phyloP scores from a whole-genome alignment of 2,113 vertebrate genomes.

The Ranitomeya imitator region DNA sequence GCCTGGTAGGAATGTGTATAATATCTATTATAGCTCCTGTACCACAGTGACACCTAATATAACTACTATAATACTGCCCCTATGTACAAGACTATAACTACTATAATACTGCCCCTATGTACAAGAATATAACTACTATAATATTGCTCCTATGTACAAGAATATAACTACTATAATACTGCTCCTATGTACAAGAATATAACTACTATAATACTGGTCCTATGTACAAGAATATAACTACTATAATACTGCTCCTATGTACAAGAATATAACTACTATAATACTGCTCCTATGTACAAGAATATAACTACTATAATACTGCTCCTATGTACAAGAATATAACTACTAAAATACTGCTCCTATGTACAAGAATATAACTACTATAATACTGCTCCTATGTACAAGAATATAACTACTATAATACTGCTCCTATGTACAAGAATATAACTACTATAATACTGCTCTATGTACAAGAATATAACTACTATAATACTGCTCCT shows the following conservation, averaged over 20 bases:
- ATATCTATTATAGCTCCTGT: neutral
- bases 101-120: too few relatives aligned
- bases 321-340: too few relatives aligned
- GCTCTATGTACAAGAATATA: neutral
- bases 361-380: neutral
- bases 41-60: neutral
- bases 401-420: neutral
- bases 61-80: neutral
- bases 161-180: conserved; percentile 8
- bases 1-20: neutral
- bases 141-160: neutral
- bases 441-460: neutral
- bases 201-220: neutral
- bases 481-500: neutral
- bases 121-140: neutral
- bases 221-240: neutral
- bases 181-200: neutral
- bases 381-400: neutral
- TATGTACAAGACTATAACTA: neutral
- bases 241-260: neutral
- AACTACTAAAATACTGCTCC: too few relatives aligned
- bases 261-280: too few relatives aligned
- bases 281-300: too few relatives aligned
- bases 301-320: too few relatives aligned
- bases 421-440: neutral